A percentile compares a stretch with the other conserved stretches of the same genome.
phyloP scores from a whole-genome alignment of 1,140 invertebrate species.

The Cecropterus lyciades region DNA sequence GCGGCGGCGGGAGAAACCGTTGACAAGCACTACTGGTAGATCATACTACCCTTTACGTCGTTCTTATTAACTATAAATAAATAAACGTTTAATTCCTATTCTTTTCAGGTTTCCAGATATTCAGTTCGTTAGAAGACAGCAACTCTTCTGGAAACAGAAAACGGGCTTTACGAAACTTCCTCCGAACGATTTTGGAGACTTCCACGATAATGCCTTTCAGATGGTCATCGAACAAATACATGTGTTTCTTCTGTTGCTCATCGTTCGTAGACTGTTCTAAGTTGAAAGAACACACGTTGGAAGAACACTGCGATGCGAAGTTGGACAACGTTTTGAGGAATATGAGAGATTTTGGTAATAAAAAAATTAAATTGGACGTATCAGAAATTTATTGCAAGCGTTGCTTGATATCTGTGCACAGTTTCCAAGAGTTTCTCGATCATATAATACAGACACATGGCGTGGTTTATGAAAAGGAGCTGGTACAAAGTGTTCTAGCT shows the following conservation, averaged over 20 bases:
- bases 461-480: slow-evolving; percentile 38
- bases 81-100: too few relatives aligned
- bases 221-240: slow-evolving; percentile 57
- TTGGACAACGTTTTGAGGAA: slow-evolving; percentile 30
- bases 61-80: too few relatives aligned
- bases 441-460: slow-evolving; percentile 43
- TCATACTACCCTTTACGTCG: too few relatives aligned
- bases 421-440: slow-evolving; percentile 44
- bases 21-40: too few relatives aligned
- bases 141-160: slow-evolving; percentile 31
- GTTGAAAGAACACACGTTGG: slow-evolving; percentile 29
- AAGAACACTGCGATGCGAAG: slow-evolving; percentile 36
- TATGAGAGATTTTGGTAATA: slow-evolving; percentile 8
- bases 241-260: slow-evolving; percentile 67
- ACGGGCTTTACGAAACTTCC: slow-evolving; percentile 40
- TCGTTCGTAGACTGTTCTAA: slow-evolving; percentile 42
- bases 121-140: slow-evolving; percentile 24
- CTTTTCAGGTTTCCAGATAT: slow-evolving; percentile 34
- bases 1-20: too few relatives aligned
- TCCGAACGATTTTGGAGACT: slow-evolving; percentile 49
- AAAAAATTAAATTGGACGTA: slow-evolving; percentile 45
- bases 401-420: slow-evolving; percentile 38
- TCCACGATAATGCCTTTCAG: slow-evolving; percentile 62
- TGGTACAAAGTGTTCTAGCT: slow-evolving; percentile 40
- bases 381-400: slow-evolving; percentile 48